phyloP scores from a whole-genome alignment of 2,888 invertebrate species.

The Oeneis ivallda region DNA sequence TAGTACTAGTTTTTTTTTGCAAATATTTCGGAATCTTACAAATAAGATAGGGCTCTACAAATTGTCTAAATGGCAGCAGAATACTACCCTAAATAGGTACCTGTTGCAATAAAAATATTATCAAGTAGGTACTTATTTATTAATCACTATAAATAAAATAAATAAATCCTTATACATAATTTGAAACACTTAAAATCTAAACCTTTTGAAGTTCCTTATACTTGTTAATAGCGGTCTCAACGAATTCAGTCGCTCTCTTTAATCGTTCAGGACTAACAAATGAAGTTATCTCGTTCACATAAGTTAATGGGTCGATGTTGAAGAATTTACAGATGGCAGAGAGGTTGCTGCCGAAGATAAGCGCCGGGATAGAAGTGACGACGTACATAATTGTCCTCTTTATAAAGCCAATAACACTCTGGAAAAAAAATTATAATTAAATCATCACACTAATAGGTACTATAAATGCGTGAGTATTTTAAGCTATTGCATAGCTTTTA shows the following conservation, averaged over 20 bases:
- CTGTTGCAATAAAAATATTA: background rate
- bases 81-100: background rate
- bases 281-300: slow-evolving; percentile 61
- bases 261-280: slow-evolving; percentile 78
- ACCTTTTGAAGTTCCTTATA: slow-evolving; percentile 49
- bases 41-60: background rate
- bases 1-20: background rate
- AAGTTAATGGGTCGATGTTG: slow-evolving; percentile 55
- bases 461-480: no score
- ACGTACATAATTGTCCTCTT: slow-evolving; percentile 43
- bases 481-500: no score
- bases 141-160: slow-evolving; percentile 10
- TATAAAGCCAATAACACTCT: slow-evolving; percentile 39
- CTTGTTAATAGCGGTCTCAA: slow-evolving; percentile 78
- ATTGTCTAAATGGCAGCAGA: background rate
- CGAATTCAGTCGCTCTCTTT: slow-evolving; percentile 71
- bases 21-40: background rate
- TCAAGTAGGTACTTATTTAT: background rate
- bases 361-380: slow-evolving; percentile 43
- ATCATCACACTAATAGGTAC: background rate
- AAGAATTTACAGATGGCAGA: slow-evolving; percentile 79
- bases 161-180: slow-evolving; percentile 5
- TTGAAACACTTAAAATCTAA: slow-evolving; percentile 1
- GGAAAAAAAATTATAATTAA: slow-evolving; percentile 39
- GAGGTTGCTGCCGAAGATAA: slow-evolving; percentile 64